Percentiles rank a stretch among this genome's conserved stretches.
Conservation (phyloP, 2,113 vertebrate genomes). For the Rana temporaria region DNA sequence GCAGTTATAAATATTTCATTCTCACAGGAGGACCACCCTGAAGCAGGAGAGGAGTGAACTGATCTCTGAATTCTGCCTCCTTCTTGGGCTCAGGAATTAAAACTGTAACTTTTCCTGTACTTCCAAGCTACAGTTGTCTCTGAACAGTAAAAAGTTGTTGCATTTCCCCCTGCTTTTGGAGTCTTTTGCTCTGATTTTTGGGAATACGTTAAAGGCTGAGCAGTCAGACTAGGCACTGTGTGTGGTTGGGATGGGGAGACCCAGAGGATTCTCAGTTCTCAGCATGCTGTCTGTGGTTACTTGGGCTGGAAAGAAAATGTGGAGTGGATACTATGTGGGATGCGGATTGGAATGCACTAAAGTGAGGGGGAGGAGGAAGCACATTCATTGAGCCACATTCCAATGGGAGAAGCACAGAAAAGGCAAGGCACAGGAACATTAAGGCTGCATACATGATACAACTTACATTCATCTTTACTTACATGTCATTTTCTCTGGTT, state of each 20-base stretch:
- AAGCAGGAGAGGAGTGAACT: slow-evolving; percentile 47
- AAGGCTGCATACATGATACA: slow-evolving; percentile 2
- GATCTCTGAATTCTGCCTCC: slow-evolving; percentile 44
- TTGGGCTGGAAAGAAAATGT: slow-evolving; percentile 53
- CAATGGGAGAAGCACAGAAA: slow-evolving; percentile 25
- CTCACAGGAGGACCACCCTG: slow-evolving; percentile 55
- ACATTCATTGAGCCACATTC: slow-evolving; percentile 24
- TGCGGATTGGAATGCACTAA: slow-evolving; percentile 41
- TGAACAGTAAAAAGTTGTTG: background rate
- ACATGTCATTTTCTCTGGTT: background rate
- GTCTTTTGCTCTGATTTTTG: slow-evolving; percentile 49
- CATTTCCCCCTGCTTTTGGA: slow-evolving; percentile 6
- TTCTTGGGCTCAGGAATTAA: background rate
- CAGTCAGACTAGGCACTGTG: slow-evolving; percentile 59
- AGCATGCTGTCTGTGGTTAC: slow-evolving; percentile 59
- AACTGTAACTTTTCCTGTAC: slow-evolving; percentile 42
- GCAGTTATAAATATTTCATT: slow-evolving; percentile 50
- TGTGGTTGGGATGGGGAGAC: slow-evolving; percentile 59
- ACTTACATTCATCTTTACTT: background rate
- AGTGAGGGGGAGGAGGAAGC: slow-evolving; percentile 33
- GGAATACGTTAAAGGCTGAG: slow-evolving; percentile 33
- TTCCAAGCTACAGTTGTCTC: slow-evolving; percentile 13
- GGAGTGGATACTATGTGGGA: slow-evolving; percentile 57
- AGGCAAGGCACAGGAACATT: slow-evolving; percentile 28
- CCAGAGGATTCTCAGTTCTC: slow-evolving; percentile 59